Base-by-base conservation (phyloP, 2,797 vertebrate genomes). In the Acanthurus lineatus region DNA sequence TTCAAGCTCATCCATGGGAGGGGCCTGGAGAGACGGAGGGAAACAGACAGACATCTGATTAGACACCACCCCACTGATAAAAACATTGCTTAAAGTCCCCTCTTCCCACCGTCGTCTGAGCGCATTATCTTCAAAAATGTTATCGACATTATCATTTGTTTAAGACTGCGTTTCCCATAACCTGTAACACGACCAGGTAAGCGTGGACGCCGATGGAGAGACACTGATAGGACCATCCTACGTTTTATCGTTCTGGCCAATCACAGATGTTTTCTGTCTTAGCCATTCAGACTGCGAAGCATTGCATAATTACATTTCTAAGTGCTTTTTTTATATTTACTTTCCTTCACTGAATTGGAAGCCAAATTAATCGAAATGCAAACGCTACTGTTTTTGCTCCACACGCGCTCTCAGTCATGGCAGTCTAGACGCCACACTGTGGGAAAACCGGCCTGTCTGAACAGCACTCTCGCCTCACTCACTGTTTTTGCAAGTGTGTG, bases 1-100 rank as follows among this genome's bases (percentile, higher is more conserved):
- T 45, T 95, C 97, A 6, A 75, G 89, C 20, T 96, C 95, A n/a
- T 95, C 95, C 79, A 90, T 70, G 78, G 96, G 94, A 19, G 84
- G 20, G 52, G 85, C 94, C 98, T 99, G 35, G 17, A 86, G 68
- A 77, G 38, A 90, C 51, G 72, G 45, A 71, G 25, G 32, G 6
- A 35, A 35, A 35, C 32, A 35, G 32, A 35, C 32, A 88, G 48
- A 78, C 42, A 81, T 86, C 83, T 86, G 91, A 90, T 92, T 88
- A 91, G 80, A 82, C 22, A 58, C 47, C 49, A 20, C 64, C 60
- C 42, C 15, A 52, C 79, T 73, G 84, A 84, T 90, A 89, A 87
- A 35, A 51, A 11, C 69, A 75, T 86, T 91, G 89, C 78, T 64
- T 83, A 79, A 92, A 84, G 54, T 35, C 32, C 32, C 32, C 40